Evolutionary conservation across 2,888 invertebrate species (phyloP), one percentile per base, ranked within the genome.

Genomic region (Diplolepis rosae): DNA sequence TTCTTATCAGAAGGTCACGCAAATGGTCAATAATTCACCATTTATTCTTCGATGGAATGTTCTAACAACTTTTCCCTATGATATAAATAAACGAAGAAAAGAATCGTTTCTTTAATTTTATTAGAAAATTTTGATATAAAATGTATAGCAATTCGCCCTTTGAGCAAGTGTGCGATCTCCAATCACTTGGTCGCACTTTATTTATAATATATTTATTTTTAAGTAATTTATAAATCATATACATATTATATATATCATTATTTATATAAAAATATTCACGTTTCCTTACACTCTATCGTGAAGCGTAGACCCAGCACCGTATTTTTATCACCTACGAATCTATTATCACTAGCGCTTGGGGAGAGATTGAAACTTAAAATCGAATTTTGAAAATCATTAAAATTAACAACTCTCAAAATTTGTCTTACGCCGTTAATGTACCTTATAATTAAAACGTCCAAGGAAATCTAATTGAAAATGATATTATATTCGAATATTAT

Each of bases 241-340:
- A 71, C 54, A 45, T 51, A 45, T 39, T 66, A 42, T 61, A 15
- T 45, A 65, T 70, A 72, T n/a, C n/a, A 65, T 48, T 45, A 65
- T 65, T 68, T 65, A 39, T 61, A 70, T 39, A 67, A 69, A 66
- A 71, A 71, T 75, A 74, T 68, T 73, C 71, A 54, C 72, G 72
- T 51, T 71, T 69, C 69, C 68, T 74, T 77, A 76, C 45, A 61
- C 13, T 39, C 50, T 69, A 72, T 28, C 52, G 54, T 78, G 72
- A 82, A 83, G 82, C 83, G 79, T 79, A 80, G 78, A 82, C 84
- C 85, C 85, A 85, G 84, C 85, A 85, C 85, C 84, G 70, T 80
- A 73, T 80, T 78, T 45, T 79, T 81, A 75, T 76, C 73, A 75
- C 68, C 76, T 78, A 80, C 69, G 67, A 75, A 73, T 78, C 80